Conservation (phyloP, 2,113 vertebrate species). For the Orycteropus afer region DNA sequence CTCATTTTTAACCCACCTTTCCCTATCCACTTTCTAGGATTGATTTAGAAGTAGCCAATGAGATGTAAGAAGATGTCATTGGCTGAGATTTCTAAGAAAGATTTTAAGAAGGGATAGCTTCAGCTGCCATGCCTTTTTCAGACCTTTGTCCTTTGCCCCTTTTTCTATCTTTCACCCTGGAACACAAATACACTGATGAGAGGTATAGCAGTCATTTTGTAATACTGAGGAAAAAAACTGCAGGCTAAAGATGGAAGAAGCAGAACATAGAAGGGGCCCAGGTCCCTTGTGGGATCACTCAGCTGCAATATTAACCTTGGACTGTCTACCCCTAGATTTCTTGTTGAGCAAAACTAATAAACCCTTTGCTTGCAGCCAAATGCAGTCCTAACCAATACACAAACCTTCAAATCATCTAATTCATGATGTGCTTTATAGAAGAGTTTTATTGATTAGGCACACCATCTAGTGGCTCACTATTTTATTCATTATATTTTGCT, state of each 20-base stretch:
- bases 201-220: neutral
- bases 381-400: neutral
- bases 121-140: neutral
- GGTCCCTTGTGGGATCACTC: neutral
- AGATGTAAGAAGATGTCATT: neutral
- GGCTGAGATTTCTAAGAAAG: neutral
- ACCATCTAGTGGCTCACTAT: neutral
- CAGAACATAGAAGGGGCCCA: neutral
- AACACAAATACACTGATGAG: neutral
- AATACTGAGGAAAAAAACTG: neutral
- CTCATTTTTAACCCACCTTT: neutral
- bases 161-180: neutral
- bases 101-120: neutral
- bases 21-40: neutral
- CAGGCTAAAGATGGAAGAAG: neutral
- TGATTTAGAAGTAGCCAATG: neutral
- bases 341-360: neutral
- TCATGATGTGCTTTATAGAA: neutral
- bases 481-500: conserved; percentile 43
- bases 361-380: neutral
- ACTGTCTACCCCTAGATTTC: neutral
- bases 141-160: neutral
- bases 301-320: neutral
- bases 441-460: neutral
- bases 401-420: neutral